Evolutionary conservation across 1,140 invertebrate genomes (phyloP).

Genomic region (Luehdorfia chinensis): DNA sequence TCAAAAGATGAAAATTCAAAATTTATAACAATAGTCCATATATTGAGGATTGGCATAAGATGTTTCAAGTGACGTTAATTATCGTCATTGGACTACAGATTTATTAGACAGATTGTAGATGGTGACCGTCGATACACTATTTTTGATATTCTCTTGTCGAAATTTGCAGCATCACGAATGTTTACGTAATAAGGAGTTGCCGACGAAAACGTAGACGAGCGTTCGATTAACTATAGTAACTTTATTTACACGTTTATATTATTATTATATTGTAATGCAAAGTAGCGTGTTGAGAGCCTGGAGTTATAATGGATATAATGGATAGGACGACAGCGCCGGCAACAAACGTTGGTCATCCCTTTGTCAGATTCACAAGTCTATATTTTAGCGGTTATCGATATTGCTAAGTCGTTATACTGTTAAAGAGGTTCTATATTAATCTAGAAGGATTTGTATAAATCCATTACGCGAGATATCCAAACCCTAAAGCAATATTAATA

Average conservation of each 20-base stretch:
- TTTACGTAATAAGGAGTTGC: slow-evolving; percentile 49
- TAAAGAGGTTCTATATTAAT: background rate
- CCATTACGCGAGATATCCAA: background rate
- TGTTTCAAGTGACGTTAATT: slow-evolving; percentile 57
- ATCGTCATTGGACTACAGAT: slow-evolving; percentile 61
- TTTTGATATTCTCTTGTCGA: slow-evolving; percentile 77
- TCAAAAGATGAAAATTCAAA: slow-evolving; percentile 35
- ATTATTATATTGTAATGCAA: slow-evolving; percentile 62
- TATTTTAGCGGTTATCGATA: background rate
- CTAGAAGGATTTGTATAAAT: background rate
- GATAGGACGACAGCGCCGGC: slow-evolving; percentile 40
- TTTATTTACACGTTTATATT: slow-evolving; percentile 75
- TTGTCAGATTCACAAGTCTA: slow-evolving; percentile 26
- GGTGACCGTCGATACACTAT: slow-evolving; percentile 70
- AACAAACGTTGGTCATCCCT: slow-evolving; percentile 43
- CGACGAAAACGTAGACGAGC: slow-evolving; percentile 48
- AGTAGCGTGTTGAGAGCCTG: slow-evolving; percentile 65
- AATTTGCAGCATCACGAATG: slow-evolving; percentile 70
- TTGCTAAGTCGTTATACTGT: no score
- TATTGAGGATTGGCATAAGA: slow-evolving; percentile 51
- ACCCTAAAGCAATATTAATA: slow-evolving; percentile 9
- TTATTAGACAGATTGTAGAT: slow-evolving; percentile 66
- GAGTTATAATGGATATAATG: slow-evolving; percentile 44
- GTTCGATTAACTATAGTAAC: slow-evolving; percentile 68
- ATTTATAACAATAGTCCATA: slow-evolving; percentile 56